A percentile compares a stretch with the other conserved stretches of the same genome.
Conservation (phyloP, 2,797 vertebrate species). For the Acrossocheilus fasciatus region DNA sequence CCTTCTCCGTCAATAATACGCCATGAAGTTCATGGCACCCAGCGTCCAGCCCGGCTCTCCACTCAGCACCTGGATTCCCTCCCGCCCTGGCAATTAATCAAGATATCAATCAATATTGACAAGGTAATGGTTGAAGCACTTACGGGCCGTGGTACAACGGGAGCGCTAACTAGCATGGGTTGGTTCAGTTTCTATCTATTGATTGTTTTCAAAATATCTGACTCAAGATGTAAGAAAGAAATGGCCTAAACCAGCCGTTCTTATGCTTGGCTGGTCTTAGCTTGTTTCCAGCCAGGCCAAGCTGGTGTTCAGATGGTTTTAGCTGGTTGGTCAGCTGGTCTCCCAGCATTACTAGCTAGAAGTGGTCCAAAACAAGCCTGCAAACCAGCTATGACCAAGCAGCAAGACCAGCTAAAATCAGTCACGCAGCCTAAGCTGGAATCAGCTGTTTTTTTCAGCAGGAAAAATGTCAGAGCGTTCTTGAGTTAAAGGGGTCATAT, state of each 20-base stretch:
- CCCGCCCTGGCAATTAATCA: constrained; percentile 82
- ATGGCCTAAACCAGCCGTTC: not conserved
- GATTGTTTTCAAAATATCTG: not conserved
- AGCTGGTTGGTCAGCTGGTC: too few relatives aligned
- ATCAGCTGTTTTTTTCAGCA: not conserved
- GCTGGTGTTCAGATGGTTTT: too few relatives aligned
- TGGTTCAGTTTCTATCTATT: not conserved
- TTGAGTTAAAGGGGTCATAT: not conserved
- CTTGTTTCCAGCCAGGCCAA: not conserved
- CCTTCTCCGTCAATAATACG: constrained; percentile 85
- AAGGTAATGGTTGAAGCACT: constrained; percentile 43
- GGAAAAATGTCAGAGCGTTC: not conserved
- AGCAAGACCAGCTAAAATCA: not conserved
- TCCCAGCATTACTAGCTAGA: not conserved
- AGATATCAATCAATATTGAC: constrained; percentile 88
- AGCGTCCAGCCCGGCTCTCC: constrained; percentile 72
- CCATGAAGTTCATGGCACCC: constrained; percentile 82
- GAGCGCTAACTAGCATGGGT: not conserved
- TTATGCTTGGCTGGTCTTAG: not conserved
- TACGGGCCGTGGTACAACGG: not conserved
- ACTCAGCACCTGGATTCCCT: constrained; percentile 54
- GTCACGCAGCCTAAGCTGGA: too few relatives aligned
- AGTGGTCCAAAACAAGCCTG: not conserved
- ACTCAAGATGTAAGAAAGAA: not conserved
- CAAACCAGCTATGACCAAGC: not conserved